Evolutionary conservation across 2,113 vertebrate species (phyloP).

Genomic region (Laticauda colubrina): DNA sequence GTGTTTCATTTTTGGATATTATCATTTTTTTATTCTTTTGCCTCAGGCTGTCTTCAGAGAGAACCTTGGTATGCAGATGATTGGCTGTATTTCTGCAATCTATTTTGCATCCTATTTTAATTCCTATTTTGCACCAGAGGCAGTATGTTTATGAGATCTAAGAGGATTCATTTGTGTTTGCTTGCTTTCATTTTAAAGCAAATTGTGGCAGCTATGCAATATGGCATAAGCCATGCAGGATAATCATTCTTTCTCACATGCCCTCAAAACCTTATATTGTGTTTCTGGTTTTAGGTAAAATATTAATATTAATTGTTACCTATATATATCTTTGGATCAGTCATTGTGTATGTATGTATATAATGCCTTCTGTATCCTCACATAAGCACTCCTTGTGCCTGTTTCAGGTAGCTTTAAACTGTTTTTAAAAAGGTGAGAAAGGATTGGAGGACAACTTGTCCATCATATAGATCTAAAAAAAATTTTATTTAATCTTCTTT

Average conservation of each 20-base stretch:
- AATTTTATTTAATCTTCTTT: background rate
- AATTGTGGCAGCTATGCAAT: background rate
- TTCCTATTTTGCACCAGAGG: background rate
- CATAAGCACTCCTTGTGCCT: background rate
- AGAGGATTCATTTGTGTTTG: background rate
- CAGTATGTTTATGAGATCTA: background rate
- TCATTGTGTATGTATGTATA: background rate
- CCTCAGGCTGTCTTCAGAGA: background rate
- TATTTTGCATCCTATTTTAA: background rate
- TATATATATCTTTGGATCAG: background rate
- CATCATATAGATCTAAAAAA: background rate
- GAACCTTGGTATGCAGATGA: background rate
- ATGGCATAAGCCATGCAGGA: background rate
- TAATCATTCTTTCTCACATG: background rate
- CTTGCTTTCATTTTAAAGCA: background rate
- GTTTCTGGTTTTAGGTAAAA: background rate
- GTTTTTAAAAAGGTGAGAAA: background rate
- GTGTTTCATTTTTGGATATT: background rate
- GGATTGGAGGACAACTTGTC: background rate
- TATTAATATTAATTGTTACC: background rate
- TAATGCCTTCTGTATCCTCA: background rate
- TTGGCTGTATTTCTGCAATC: background rate
- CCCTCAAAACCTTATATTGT: background rate
- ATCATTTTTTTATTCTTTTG: background rate
- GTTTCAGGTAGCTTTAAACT: background rate